Percentiles rank a stretch among this genome's conserved stretches.
These are phyloP conservation scores for Narcine bancroftii DNA, from an alignment of 2,113 vertebrate genomes.

Conservation along the genomic window DNA sequence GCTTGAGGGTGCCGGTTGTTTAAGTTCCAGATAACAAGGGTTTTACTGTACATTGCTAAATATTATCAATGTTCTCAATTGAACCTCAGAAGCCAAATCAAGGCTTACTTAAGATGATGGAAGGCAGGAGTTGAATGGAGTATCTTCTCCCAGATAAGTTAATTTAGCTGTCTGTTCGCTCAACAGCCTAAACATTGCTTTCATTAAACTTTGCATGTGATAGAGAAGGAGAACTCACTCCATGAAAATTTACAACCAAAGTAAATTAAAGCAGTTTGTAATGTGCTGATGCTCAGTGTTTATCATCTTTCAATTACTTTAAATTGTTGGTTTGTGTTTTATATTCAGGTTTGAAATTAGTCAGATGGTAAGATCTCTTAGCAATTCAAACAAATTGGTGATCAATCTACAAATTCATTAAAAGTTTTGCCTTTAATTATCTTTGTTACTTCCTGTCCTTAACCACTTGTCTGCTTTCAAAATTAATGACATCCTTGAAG, in stretches of 20 bases:
- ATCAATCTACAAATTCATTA: neutral
- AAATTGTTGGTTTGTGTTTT: neutral
- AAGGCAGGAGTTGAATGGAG: neutral
- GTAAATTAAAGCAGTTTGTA: neutral
- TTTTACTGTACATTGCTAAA: neutral
- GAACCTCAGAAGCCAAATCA: neutral
- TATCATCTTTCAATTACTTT: constrained; percentile 4
- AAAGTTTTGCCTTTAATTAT: neutral
- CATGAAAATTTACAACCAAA: neutral
- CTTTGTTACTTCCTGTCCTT: neutral
- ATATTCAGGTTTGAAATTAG: neutral
- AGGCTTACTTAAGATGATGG: neutral
- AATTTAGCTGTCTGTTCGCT: neutral
- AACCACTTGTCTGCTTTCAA: neutral
- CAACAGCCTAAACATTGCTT: neutral
- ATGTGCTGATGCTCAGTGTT: neutral
- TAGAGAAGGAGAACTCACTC: too few species aligned
- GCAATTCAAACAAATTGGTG: neutral
- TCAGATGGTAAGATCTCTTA: neutral
- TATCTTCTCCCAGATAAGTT: neutral
- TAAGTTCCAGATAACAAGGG: too few species aligned
- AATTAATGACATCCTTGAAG: neutral
- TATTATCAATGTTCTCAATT: neutral
- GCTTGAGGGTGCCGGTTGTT: too few species aligned
- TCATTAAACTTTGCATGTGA: neutral